These are phyloP conservation scores for Melikaiella ostensackeni DNA, from an alignment of 2,888 invertebrate genomes.

Conservation along the genomic window DNA sequence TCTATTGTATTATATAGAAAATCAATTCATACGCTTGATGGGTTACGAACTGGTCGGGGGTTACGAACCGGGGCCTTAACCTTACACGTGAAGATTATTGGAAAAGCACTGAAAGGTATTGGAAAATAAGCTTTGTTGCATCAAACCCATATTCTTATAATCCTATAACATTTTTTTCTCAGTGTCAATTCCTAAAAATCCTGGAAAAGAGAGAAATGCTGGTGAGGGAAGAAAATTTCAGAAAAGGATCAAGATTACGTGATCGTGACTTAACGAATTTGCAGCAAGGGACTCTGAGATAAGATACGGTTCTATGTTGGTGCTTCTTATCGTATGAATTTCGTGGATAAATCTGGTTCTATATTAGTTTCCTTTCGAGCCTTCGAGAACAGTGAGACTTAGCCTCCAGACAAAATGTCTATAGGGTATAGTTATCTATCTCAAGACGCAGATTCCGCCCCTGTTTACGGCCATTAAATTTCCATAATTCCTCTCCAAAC, in stretches of 20 bases:
- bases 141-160: neutral
- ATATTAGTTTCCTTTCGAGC: constrained; percentile 13
- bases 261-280: neutral
- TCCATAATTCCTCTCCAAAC: constrained; percentile 14
- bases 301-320: neutral
- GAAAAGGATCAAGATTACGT: neutral
- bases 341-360: constrained; percentile 13
- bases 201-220: constrained; percentile 18
- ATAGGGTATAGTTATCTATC: neutral
- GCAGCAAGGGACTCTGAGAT: neutral
- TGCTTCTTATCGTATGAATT: neutral
- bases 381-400: neutral
- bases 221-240: neutral
- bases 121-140: too few species aligned
- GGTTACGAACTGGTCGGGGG: too few species aligned
- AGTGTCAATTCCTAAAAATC: neutral
- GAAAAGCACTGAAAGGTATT: too few species aligned
- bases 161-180: neutral
- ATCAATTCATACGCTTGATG: too few species aligned
- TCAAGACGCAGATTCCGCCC: neutral
- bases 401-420: constrained; percentile 1
- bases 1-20: too few species aligned
- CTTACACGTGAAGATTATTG: too few species aligned
- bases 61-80: too few species aligned
- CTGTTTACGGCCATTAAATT: constrained; percentile 22